Conservation (phyloP, 1,140 invertebrate species). For the Diachasmimorpha longicaudata region DNA sequence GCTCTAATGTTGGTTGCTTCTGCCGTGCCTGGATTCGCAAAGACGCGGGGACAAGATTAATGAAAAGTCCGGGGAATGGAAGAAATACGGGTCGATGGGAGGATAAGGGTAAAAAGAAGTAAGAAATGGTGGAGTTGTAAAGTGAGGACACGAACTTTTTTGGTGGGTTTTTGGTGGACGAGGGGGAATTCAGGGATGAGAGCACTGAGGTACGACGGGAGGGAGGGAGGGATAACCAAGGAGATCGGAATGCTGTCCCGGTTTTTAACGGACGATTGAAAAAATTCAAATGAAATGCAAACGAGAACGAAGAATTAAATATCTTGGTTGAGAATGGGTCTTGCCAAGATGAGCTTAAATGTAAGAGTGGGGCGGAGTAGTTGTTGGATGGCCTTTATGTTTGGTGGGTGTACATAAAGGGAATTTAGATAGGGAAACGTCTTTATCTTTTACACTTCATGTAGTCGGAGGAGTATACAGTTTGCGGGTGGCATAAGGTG, state of each 20-base stretch:
- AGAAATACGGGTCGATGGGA: constrained; percentile 31
- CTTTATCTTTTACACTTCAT: constrained; percentile 5
- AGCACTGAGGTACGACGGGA: too few species aligned
- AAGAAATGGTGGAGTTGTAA: neutral
- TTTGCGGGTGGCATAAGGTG: constrained; percentile 25
- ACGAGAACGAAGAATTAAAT: constrained; percentile 44
- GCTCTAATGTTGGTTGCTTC: constrained; percentile 34
- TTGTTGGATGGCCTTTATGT: neutral
- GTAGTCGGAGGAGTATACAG: neutral
- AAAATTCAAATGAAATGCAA: constrained; percentile 48
- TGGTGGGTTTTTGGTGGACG: neutral
- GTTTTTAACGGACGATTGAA: constrained; percentile 36
- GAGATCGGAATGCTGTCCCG: constrained; percentile 14
- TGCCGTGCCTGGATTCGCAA: neutral
- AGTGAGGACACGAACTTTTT: neutral
- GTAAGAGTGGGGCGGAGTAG: neutral
- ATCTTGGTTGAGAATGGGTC: constrained; percentile 29
- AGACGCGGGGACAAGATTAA: constrained; percentile 38
- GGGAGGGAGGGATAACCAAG: too few species aligned
- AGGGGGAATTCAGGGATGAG: neutral
- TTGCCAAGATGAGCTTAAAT: constrained; percentile 8
- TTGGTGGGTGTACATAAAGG: neutral
- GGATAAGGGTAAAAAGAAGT: constrained; percentile 10
- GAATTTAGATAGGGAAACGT: neutral
- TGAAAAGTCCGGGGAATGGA: constrained; percentile 39